A percentile compares a stretch with the other conserved stretches of the same genome.
Conservation (phyloP, 1,140 invertebrate species). For the Achroia grisella region DNA sequence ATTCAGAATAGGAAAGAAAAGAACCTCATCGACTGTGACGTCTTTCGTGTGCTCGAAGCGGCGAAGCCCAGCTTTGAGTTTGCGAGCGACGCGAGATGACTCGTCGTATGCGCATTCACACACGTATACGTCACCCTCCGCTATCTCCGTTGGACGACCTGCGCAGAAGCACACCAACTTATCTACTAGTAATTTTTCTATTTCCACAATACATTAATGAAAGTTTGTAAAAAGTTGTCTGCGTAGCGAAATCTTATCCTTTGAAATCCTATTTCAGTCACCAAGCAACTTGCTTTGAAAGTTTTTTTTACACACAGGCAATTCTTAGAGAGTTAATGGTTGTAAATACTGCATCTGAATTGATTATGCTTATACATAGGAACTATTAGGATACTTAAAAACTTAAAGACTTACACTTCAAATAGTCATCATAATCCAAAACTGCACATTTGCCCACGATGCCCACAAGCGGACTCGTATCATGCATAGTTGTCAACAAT, state of each 20-base stretch:
- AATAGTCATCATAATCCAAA: conserved; percentile 92
- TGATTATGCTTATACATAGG: too few species aligned
- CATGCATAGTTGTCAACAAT: conserved; percentile 92
- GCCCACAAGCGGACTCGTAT: conserved; percentile 91
- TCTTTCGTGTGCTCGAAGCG: conserved; percentile 87
- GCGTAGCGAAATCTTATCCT: too few species aligned
- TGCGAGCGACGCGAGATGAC: conserved; percentile 84
- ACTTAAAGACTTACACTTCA: conserved; percentile 85
- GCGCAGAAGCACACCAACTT: background rate
- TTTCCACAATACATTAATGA: too few species aligned
- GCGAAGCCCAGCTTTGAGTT: conserved; percentile 84
- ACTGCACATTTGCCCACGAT: conserved; percentile 95
- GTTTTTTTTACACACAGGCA: too few species aligned
- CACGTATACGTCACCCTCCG: conserved; percentile 93
- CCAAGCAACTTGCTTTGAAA: too few species aligned
- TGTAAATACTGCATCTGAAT: too few species aligned
- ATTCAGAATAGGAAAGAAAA: background rate
- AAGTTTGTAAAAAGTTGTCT: too few species aligned
- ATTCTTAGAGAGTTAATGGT: too few species aligned
- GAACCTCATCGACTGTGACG: conserved; percentile 94
- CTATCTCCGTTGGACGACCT: conserved; percentile 95
- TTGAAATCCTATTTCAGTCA: too few species aligned
- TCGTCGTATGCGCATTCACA: conserved; percentile 97
- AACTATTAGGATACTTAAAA: too few species aligned
- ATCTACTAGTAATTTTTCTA: too few species aligned